Evolutionary conservation across 2,797 vertebrate species (phyloP).

Genomic region (Onychomys arenicola): DNA sequence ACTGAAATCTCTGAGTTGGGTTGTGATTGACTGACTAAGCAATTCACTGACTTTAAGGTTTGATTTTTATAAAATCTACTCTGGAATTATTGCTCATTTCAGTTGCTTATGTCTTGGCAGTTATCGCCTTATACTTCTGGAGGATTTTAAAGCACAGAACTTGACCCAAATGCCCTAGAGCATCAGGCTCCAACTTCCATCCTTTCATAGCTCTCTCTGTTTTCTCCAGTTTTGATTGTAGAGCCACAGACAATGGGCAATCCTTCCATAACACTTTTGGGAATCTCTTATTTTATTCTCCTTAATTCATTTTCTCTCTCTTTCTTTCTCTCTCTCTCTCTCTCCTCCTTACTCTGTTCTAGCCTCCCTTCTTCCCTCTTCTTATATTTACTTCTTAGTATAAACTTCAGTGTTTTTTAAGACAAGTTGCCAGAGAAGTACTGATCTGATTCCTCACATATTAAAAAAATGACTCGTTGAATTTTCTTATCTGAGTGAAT

Average conservation of each 20-base stretch:
- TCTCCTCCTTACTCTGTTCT: not conserved
- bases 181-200: not conserved
- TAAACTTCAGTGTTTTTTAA: not conserved
- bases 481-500: conserved; percentile 19
- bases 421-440: not conserved
- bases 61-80: not conserved
- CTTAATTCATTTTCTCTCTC: not conserved
- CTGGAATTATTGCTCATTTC: not conserved
- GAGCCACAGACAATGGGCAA: not conserved
- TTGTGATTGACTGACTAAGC: not conserved
- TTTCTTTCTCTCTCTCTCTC: too few relatives aligned
- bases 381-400: not conserved
- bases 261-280: not conserved
- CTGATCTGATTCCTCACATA: not conserved
- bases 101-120: not conserved
- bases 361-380: not conserved
- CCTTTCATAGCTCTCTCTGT: not conserved
- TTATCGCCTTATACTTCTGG: not conserved
- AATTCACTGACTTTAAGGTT: not conserved
- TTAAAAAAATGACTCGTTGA: not conserved
- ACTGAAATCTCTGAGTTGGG: conserved; percentile 11
- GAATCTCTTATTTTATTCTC: not conserved
- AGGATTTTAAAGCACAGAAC: not conserved
- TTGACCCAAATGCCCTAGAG: not conserved
- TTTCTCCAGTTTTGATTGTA: not conserved